These are phyloP conservation scores for Zygaena filipendulae DNA, from an alignment of 2,888 invertebrate species.

Conservation along the genomic window DNA sequence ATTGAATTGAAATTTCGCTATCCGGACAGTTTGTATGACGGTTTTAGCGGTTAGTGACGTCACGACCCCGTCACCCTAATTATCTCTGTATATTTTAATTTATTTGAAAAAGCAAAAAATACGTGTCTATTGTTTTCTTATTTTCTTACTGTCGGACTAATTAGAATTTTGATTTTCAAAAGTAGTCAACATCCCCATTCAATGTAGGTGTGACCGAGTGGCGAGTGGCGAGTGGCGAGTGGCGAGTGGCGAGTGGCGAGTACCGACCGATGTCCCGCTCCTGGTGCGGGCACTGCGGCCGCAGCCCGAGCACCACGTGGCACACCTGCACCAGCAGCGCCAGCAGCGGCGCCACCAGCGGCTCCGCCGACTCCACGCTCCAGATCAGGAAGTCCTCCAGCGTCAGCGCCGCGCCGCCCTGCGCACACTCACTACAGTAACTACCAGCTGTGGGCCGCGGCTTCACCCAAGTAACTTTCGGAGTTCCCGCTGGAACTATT, in stretches of 20 bases:
- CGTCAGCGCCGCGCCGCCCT: conserved; percentile 35
- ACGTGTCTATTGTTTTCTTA: too few relatives aligned
- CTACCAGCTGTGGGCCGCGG: too few relatives aligned
- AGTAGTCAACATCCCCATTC: background rate
- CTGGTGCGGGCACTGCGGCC: conserved; percentile 82
- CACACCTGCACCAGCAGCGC: conserved; percentile 83
- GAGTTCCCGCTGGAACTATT: too few relatives aligned
- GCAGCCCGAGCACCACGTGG: conserved; percentile 86
- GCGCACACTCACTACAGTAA: background rate
- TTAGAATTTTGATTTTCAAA: background rate
- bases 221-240: background rate
- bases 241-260: background rate
- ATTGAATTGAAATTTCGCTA: too few relatives aligned
- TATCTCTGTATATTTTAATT: too few relatives aligned
- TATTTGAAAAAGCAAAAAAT: too few relatives aligned
- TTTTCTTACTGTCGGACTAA: too few relatives aligned
- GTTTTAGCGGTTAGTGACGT: too few relatives aligned
- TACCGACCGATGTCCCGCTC: conserved; percentile 79
- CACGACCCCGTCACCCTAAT: too few relatives aligned
- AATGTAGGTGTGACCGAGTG: background rate
- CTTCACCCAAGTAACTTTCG: too few relatives aligned
- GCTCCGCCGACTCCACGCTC: conserved; percentile 77
- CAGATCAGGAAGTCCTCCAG: conserved; percentile 90
- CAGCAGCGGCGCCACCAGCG: conserved; percentile 76
- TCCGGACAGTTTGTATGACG: too few relatives aligned